phyloP scores from a whole-genome alignment of 1,140 invertebrate genomes.

The Orius insidiosus region DNA sequence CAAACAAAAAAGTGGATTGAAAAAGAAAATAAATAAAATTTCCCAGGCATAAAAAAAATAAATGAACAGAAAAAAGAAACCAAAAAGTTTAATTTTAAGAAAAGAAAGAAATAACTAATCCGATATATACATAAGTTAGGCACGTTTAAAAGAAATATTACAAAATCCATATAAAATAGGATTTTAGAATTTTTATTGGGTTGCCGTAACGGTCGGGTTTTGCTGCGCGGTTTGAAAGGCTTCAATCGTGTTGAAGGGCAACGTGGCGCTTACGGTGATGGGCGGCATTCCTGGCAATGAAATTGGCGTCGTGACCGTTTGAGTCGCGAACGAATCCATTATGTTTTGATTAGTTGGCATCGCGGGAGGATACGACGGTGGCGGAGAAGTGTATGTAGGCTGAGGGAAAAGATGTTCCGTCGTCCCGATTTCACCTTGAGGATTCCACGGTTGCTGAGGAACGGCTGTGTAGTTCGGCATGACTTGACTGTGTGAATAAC shows the following conservation, averaged over 20 bases:
- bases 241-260: constrained; percentile 30
- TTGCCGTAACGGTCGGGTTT: constrained; percentile 3
- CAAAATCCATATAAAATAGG: neutral
- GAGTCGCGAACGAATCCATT: constrained; percentile 19
- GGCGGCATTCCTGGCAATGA: constrained; percentile 61
- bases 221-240: constrained; percentile 20
- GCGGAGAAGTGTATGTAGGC: constrained; percentile 19
- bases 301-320: constrained; percentile 49
- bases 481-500: neutral
- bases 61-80: too few relatives aligned
- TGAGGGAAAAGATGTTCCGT: constrained; percentile 22
- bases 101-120: too few relatives aligned
- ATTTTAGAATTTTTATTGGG: constrained; percentile 6
- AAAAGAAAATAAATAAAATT: too few relatives aligned
- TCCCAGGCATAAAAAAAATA: too few relatives aligned
- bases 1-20: too few relatives aligned
- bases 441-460: constrained; percentile 12
- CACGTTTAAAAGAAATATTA: too few relatives aligned
- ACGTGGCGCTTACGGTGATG: constrained; percentile 56
- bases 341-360: constrained; percentile 8
- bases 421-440: constrained; percentile 16
- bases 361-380: neutral
- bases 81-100: too few relatives aligned
- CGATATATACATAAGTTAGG: too few relatives aligned
- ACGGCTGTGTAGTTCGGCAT: constrained; percentile 2